Evolutionary conservation across 2,888 invertebrate species (phyloP).

Genomic region (Tryphoninae sp.): DNA sequence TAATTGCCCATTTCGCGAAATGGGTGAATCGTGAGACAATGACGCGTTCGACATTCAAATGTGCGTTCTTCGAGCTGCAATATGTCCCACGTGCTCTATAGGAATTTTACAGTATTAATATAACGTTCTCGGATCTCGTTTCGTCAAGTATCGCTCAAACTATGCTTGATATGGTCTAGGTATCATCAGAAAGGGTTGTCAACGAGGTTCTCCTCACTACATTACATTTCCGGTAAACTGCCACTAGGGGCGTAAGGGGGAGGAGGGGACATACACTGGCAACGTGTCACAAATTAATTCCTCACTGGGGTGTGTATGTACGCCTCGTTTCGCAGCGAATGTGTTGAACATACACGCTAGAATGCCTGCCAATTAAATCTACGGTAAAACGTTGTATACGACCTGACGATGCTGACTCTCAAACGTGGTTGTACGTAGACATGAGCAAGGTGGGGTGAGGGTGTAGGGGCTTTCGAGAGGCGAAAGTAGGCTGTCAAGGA

Average conservation of each 20-base stretch:
- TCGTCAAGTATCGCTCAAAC: neutral
- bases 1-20: no score
- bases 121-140: constrained; percentile 1
- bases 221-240: constrained; percentile 41
- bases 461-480: constrained; percentile 58
- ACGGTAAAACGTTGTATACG: constrained; percentile 60
- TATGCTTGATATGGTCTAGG: neutral
- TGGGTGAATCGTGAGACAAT: no score
- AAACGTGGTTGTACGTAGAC: constrained; percentile 34
- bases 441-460: constrained; percentile 40
- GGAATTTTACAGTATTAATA: neutral
- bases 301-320: constrained; percentile 29
- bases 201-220: constrained; percentile 31
- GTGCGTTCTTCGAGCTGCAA: no score
- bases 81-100: no score
- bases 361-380: constrained; percentile 66
- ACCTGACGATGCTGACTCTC: constrained; percentile 47
- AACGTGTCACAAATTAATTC: constrained; percentile 65
- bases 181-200: constrained; percentile 17
- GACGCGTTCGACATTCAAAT: no score
- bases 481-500: constrained; percentile 67
- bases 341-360: constrained; percentile 14
- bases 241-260: neutral
- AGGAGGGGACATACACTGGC: neutral
- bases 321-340: constrained; percentile 18